Conservation (phyloP, 2,888 invertebrate species). For the Tiliacea citrago region DNA sequence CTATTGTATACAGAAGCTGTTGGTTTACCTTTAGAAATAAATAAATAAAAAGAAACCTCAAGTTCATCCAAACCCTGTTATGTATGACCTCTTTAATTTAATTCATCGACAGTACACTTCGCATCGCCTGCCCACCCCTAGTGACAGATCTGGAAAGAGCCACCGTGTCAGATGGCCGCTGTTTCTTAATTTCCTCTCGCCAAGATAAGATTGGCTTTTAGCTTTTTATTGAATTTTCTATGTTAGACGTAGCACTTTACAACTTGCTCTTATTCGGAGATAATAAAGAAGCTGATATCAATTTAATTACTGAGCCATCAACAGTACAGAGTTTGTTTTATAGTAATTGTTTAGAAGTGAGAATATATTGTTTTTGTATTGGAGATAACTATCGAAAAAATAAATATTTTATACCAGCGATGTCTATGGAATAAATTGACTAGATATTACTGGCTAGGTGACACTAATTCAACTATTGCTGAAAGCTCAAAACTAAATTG, state of each 20-base stretch:
- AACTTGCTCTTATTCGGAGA: slow-evolving; percentile 74
- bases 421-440: background rate
- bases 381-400: background rate
- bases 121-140: slow-evolving; percentile 74
- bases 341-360: slow-evolving; percentile 32
- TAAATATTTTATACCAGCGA: background rate
- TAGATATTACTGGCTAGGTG: background rate
- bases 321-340: slow-evolving; percentile 48
- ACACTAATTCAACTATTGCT: background rate
- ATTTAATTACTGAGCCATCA: slow-evolving; percentile 64
- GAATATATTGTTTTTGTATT: background rate
- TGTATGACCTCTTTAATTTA: slow-evolving; percentile 20
- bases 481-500: background rate
- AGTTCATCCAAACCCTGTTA: background rate
- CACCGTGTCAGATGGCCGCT: slow-evolving; percentile 90
- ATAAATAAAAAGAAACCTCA: background rate
- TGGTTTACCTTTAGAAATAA: no score
- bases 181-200: slow-evolving; percentile 90
- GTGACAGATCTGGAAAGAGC: slow-evolving; percentile 86
- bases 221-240: slow-evolving; percentile 91
- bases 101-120: slow-evolving; percentile 46
- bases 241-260: slow-evolving; percentile 86
- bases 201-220: slow-evolving; percentile 91
- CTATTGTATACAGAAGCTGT: no score
- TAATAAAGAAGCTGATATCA: slow-evolving; percentile 65